phyloP scores from a whole-genome alignment of 1,140 invertebrate species.

The Lerema accius region DNA sequence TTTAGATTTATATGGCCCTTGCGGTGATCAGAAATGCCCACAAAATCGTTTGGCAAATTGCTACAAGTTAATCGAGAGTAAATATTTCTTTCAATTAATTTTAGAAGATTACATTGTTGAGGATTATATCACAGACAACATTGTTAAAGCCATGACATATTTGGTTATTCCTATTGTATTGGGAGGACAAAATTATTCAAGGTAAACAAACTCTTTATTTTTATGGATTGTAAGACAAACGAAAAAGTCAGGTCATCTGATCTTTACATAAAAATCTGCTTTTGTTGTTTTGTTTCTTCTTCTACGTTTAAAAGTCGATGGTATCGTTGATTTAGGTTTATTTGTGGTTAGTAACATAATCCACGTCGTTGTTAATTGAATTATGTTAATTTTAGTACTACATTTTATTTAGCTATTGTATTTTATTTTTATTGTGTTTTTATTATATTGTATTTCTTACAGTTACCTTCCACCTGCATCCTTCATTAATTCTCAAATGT shows the following conservation, averaged over 20 bases:
- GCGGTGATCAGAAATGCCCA: constrained; percentile 57
- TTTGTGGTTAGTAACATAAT: no score
- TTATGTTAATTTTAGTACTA: no score
- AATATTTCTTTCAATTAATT: constrained; percentile 65
- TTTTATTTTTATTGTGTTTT: no score
- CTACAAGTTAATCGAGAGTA: constrained; percentile 56
- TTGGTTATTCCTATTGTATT: constrained; percentile 80
- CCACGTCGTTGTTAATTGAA: no score
- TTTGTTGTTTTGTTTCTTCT: no score
- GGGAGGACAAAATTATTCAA: constrained; percentile 70
- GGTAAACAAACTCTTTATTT: constrained; percentile 44
- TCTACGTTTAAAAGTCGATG: no score
- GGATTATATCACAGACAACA: constrained; percentile 86
- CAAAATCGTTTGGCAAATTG: constrained; percentile 46
- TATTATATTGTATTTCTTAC: no score
- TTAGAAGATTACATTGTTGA: constrained; percentile 69
- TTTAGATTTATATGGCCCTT: constrained; percentile 60
- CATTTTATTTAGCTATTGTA: no score
- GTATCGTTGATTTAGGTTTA: no score
- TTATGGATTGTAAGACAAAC: no score
- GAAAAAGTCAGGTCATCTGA: no score
- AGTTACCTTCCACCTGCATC: constrained; percentile 69
- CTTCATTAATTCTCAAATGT: constrained; percentile 56
- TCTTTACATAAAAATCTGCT: no score
- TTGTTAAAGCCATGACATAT: constrained; percentile 80